These are phyloP conservation scores for Crypturellus tataupa DNA, from an alignment of 2,797 vertebrate genomes.

Conservation along the genomic window DNA sequence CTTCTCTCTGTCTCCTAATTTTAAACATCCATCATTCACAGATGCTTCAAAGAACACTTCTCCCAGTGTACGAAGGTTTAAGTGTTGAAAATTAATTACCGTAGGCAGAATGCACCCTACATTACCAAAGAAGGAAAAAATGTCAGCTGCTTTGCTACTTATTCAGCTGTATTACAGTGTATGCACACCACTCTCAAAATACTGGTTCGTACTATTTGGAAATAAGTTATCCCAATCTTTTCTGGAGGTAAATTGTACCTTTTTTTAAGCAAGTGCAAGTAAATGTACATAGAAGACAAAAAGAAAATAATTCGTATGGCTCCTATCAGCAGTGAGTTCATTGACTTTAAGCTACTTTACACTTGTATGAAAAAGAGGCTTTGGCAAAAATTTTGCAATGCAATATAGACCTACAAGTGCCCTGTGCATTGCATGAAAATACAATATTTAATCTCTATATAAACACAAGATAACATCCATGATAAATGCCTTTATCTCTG, in stretches of 20 bases:
- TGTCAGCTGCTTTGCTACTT: background rate
- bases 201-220: background rate
- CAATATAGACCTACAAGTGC: background rate
- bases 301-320: background rate
- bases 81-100: conserved; percentile 9
- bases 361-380: background rate
- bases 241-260: background rate
- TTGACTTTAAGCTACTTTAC: background rate
- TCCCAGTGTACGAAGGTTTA: background rate
- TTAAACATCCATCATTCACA: background rate
- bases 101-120: background rate
- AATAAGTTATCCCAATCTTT: background rate
- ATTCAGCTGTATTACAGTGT: background rate
- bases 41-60: background rate
- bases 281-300: conserved; percentile 4
- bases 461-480: background rate
- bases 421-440: background rate
- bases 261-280: background rate
- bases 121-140: background rate
- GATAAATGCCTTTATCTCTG: background rate
- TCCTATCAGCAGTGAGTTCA: background rate
- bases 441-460: background rate
- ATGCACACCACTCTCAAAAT: background rate
- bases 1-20: background rate
- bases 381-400: background rate